Evolutionary conservation across 2,113 vertebrate species (phyloP).

Genomic region (Hylia prasina): DNA sequence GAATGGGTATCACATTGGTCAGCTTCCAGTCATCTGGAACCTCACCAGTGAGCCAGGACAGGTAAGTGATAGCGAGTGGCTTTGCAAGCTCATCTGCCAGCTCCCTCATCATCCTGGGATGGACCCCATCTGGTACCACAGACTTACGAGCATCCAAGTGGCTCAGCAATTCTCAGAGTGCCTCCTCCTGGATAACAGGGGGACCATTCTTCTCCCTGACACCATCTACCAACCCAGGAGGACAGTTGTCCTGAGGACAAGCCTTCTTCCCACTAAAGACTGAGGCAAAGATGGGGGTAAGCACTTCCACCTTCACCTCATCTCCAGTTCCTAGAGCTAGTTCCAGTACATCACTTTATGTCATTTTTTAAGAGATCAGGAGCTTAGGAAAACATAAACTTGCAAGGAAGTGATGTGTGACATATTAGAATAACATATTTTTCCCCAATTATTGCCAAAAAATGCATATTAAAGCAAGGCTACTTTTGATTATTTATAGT

Average conservation of each 20-base stretch:
- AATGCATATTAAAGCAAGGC: not conserved
- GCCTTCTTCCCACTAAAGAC: not conserved
- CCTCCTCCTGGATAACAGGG: not conserved
- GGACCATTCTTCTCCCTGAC: not conserved
- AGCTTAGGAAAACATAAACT: not conserved
- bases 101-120: not conserved
- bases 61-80: not conserved
- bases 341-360: not conserved
- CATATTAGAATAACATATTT: not conserved
- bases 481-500: not conserved
- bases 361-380: not conserved
- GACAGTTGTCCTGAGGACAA: not conserved
- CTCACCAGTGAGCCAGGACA: not conserved
- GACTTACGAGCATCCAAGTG: no score
- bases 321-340: not conserved
- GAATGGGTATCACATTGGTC: not conserved
- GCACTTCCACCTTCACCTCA: not conserved
- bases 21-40: not conserved
- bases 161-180: not conserved
- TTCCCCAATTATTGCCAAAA: not conserved
- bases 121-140: not conserved
- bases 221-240: not conserved
- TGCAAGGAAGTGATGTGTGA: rapidly evolving
- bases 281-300: not conserved
- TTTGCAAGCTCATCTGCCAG: not conserved